Evolutionary conservation across 2,797 vertebrate species (phyloP), one percentile per base, ranked within the genome.

Genomic region (Poeciliopsis presidionis): DNA sequence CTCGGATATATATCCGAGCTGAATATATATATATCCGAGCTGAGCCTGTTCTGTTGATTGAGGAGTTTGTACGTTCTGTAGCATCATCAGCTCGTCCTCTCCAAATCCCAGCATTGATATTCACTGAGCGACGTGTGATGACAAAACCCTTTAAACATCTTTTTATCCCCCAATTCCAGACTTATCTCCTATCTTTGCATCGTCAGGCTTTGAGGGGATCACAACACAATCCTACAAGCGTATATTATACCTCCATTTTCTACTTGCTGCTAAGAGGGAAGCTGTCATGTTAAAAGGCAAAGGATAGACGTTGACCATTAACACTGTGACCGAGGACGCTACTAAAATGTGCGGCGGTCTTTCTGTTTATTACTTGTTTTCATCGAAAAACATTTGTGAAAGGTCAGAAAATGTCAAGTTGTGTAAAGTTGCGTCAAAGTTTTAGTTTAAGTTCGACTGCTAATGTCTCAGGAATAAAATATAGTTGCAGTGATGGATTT

Each of bases 161-260:
- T 91, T 87, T 90, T 88, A 88, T 75, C 75, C 88, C 77, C 71
- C 89, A 90, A 87, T 91, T 90, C 86, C 90, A 84, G 47, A 72
- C 88, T 90, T 92, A 93, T 92, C 90, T 86, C 57, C 83, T 79
- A 93, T 92, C 90, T 90, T 89, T 90, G 91, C 90, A 88, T 90
- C 80, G 33, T 86, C 83, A 76, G 90, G 89, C 90, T 92, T 88
- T 88, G 77, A 83, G 75, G 82, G 83, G 90, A 93, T 94, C 91
- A 90, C 78, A 53, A 78, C 43, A 83, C 86, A 92, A 90, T 92
- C 88, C 88, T 77, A 51, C 67, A 14, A 73, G 87, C 90, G 93
- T 91, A 87, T 82, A 81, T 90, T 89, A 81, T 75, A 25, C 80
- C 74, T 83, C 80, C 67, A 73, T 91, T 92, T 92, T 90, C 85